phyloP scores from a whole-genome alignment of 1,140 invertebrate species.

The Drosophila parvula region DNA sequence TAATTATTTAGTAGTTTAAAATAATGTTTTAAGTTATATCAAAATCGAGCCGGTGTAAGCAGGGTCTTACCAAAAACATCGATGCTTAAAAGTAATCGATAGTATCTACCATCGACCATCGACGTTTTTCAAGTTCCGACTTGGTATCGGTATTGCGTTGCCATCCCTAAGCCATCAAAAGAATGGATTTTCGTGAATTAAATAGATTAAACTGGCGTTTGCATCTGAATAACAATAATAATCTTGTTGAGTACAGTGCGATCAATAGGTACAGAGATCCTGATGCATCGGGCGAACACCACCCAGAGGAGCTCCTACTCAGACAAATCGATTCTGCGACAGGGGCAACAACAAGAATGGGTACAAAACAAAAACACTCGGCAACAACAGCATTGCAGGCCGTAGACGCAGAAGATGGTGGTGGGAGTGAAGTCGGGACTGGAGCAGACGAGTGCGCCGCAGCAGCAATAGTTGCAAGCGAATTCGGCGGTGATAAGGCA shows the following conservation, averaged over 20 bases:
- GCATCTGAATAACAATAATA: constrained; percentile 70
- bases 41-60: too few relatives aligned
- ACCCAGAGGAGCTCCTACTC: constrained; percentile 26
- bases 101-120: neutral
- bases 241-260: constrained; percentile 51
- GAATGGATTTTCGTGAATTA: constrained; percentile 72
- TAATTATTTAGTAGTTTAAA: too few relatives aligned
- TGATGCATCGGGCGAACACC: constrained; percentile 52
- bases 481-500: constrained; percentile 60
- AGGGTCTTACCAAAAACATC: neutral
- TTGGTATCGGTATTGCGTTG: constrained; percentile 10
- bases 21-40: too few relatives aligned
- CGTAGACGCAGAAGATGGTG: constrained; percentile 45
- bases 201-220: constrained; percentile 73
- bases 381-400: constrained; percentile 42
- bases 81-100: neutral
- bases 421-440: constrained; percentile 14
- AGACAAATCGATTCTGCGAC: constrained; percentile 33
- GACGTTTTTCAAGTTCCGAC: neutral
- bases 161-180: constrained; percentile 54
- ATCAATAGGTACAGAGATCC: constrained; percentile 41
- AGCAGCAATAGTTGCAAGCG: constrained; percentile 18
- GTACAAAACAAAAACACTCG: constrained; percentile 70
- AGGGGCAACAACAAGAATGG: constrained; percentile 53
- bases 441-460: constrained; percentile 31